A percentile compares a stretch with the other conserved stretches of the same genome.
These are phyloP conservation scores for Corythoichthys intestinalis DNA, from an alignment of 2,113 vertebrate species.

Conservation along the genomic window DNA sequence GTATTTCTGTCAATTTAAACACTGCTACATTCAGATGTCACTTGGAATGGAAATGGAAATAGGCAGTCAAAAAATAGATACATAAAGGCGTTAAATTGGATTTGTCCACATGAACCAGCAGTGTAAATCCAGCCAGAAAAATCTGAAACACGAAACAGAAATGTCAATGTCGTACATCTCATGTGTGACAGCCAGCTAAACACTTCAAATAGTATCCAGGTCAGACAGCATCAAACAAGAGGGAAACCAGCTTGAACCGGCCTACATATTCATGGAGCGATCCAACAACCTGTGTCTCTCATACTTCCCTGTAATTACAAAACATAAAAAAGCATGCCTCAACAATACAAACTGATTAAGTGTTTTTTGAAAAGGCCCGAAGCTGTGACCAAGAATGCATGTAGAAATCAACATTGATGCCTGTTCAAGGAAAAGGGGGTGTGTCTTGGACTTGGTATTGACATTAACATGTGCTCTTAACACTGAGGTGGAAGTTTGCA, in stretches of 20 bases:
- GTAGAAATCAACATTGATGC: conserved; percentile 8
- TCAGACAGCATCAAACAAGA: background rate
- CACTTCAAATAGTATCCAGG: conserved; percentile 6
- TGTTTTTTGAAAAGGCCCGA: conserved; percentile 11
- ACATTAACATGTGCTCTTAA: conserved; percentile 51
- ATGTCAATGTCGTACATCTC: conserved; percentile 19
- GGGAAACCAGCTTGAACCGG: conserved; percentile 2
- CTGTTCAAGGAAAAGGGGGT: conserved; percentile 13
- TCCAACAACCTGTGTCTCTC: conserved; percentile 3
- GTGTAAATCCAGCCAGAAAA: background rate
- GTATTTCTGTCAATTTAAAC: background rate
- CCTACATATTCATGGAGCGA: background rate
- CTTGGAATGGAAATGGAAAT: background rate
- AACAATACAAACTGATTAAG: conserved; percentile 21
- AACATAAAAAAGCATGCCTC: conserved; percentile 18
- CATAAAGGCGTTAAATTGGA: background rate
- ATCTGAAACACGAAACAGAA: conserved; percentile 40
- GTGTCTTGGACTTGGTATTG: conserved; percentile 29
- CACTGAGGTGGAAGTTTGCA: conserved; percentile 40
- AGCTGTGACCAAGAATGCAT: conserved; percentile 20
- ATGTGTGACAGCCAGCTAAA: conserved; percentile 20
- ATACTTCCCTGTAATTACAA: conserved; percentile 11
- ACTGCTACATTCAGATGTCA: background rate
- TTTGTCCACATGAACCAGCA: background rate
- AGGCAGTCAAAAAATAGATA: background rate